Conservation (phyloP, 2,113 vertebrate genomes). For the Salvelinus sp. region DNA sequence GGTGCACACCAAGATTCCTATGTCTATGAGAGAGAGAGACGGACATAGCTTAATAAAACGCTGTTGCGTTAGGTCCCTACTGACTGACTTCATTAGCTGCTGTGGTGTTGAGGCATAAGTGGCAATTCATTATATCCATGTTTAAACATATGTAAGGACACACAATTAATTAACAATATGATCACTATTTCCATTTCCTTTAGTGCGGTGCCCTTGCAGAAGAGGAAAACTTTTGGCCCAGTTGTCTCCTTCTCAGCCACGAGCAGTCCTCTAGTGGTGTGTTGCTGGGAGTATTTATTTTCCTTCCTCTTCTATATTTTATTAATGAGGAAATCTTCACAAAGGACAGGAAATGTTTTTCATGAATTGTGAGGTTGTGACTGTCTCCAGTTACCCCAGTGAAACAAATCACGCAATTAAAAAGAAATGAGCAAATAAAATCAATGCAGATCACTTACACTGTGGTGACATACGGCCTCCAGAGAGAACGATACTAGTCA, state of each 20-base stretch:
- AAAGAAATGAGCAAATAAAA: conserved; percentile 70
- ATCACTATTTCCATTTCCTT: conserved; percentile 14
- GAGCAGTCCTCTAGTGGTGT: conserved; percentile 23
- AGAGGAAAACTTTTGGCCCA: conserved; percentile 8
- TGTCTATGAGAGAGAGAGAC: background rate
- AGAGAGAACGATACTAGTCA: conserved; percentile 48
- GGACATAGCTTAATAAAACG: background rate
- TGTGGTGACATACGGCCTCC: conserved; percentile 54
- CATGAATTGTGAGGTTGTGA: conserved; percentile 61
- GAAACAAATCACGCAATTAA: conserved; percentile 74
- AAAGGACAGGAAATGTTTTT: conserved; percentile 58
- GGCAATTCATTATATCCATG: background rate
- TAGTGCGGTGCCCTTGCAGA: background rate
- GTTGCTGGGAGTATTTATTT: conserved; percentile 23
- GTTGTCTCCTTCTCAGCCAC: conserved; percentile 29
- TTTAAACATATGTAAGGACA: conserved; percentile 16
- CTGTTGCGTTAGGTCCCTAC: background rate
- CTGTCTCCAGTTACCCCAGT: conserved; percentile 61
- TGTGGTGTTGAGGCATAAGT: background rate
- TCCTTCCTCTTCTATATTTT: conserved; percentile 49
- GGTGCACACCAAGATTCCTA: background rate
- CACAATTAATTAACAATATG: conserved; percentile 4
- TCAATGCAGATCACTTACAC: conserved; percentile 66
- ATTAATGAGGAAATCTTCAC: conserved; percentile 54
- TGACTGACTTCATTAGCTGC: background rate